Evolutionary conservation across 2,888 invertebrate species (phyloP), one percentile per base, ranked within the genome.

Genomic region (Temnothorax ravouxi): DNA sequence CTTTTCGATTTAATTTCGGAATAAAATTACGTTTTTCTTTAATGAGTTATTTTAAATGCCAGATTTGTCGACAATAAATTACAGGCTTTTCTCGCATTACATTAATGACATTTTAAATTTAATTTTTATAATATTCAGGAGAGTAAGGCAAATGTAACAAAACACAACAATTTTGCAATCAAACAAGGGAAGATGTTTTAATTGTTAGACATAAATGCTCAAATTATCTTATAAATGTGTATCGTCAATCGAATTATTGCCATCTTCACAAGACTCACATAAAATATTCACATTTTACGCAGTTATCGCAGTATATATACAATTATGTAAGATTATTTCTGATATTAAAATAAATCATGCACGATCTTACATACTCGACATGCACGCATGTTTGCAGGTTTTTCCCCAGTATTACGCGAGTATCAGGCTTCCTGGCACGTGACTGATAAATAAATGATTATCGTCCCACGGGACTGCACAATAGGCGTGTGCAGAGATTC

Each of bases 371-470:
- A 34, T n/a, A 18, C n/a, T 59, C 44, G 29, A 74, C 29, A 29
- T 29, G n/a, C 47, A 15, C 47, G 8, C 8, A 21, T 52, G 38
- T 18, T 25, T 21, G 15, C 2, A 47, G 47, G 44, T 62, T 64
- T 76, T 29, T 15, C 34, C 44, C 44, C 56, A n/a, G 56, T 34
- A 18, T 41, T 72, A 21, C 18, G 9, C 6, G n/a, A 74, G 18
- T 66, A 74, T 34, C 47, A 81, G 15, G n/a, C 61, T n/a, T 25
- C 34, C 11, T 29, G 59, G n/a, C 38, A 77, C 66, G 83, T 80
- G 72, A 69, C 50, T 61, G 62, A 82, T 56, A 82, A 75, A 86
- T 59, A 72, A 84, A 77, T 81, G 4, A 67, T 88, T 77, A 85
- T 88, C 52, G 52, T 56, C 11, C 52, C 15, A 11, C 3, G 18